Evolutionary conservation across 2,113 vertebrate genomes (phyloP).

Genomic region (Chlorodrepanis virens): DNA sequence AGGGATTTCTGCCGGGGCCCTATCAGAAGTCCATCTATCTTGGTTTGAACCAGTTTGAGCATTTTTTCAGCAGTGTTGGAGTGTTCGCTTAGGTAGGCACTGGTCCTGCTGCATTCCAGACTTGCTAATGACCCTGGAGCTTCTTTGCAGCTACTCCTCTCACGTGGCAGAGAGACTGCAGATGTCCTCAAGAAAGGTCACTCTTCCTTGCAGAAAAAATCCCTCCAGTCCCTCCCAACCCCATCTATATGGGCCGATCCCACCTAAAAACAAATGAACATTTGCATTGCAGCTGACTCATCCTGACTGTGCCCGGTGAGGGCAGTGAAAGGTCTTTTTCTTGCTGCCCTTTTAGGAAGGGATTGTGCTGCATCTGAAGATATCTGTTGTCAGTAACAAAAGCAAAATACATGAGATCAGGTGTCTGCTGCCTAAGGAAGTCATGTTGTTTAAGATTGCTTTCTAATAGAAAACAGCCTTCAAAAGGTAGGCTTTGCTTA

Average conservation of each 20-base stretch:
- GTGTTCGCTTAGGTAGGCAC: not conserved
- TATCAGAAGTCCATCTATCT: not conserved
- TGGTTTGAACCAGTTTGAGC: not conserved
- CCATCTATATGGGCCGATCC: not conserved
- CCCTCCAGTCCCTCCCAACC: not conserved
- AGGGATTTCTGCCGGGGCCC: not conserved
- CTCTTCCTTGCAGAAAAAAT: not conserved
- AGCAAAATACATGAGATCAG: not conserved
- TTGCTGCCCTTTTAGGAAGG: not conserved
- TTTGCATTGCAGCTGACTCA: not conserved
- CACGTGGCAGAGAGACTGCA: not conserved
- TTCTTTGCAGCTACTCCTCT: slow-evolving; percentile 47
- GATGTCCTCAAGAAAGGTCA: slow-evolving; percentile 62
- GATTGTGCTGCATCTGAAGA: not conserved
- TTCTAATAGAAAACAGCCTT: not conserved
- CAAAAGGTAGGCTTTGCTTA: not conserved
- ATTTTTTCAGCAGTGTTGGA: not conserved
- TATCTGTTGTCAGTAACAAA: not conserved
- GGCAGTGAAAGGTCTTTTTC: not conserved
- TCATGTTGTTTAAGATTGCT: not conserved
- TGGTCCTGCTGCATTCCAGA: slow-evolving; percentile 66
- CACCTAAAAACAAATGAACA: not conserved
- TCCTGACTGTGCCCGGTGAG: not conserved
- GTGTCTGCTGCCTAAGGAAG: not conserved
- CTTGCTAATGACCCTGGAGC: slow-evolving; percentile 68